phyloP scores from a whole-genome alignment of 30 jellyfish, hydroid and myxozoan species.

The Aurelia sp. region DNA sequence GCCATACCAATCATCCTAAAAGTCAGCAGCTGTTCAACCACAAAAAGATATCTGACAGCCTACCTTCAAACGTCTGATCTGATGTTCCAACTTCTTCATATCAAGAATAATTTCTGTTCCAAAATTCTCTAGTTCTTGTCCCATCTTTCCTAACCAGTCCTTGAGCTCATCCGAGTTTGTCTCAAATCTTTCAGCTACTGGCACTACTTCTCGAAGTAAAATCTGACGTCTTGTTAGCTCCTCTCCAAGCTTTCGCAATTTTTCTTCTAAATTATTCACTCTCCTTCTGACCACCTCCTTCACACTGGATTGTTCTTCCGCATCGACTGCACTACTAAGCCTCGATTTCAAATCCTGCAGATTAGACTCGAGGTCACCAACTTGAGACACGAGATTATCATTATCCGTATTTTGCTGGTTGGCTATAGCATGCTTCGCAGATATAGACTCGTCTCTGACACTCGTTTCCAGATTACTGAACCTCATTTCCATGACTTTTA shows the following conservation, averaged over 20 bases:
- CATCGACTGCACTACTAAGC: neutral
- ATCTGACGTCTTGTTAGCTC: neutral
- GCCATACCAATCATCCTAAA: too few species aligned
- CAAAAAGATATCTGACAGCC: too few species aligned
- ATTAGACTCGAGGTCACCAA: constrained; percentile 4
- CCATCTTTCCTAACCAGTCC: neutral
- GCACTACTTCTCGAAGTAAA: constrained; percentile 11
- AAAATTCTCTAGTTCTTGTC: neutral
- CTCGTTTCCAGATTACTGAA: constrained; percentile 68
- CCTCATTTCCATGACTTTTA: constrained; percentile 67
- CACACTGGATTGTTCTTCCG: constrained; percentile 36
- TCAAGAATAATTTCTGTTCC: neutral
- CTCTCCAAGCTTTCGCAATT: constrained; percentile 7
- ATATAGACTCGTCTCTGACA: constrained; percentile 60
- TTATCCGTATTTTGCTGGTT: constrained; percentile 74
- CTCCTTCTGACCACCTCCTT: constrained; percentile 10
- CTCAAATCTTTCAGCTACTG: neutral
- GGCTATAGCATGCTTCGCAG: constrained; percentile 60
- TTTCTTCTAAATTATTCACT: neutral
- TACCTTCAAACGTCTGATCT: too few species aligned
- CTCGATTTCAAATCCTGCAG: constrained; percentile 19
- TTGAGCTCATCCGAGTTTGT: neutral
- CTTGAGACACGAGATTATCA: constrained; percentile 38
- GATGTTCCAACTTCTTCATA: neutral
- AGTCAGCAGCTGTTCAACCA: too few species aligned